Evolutionary conservation across 2,113 vertebrate genomes (phyloP).

Genomic region (Sphyrna mokarran): DNA sequence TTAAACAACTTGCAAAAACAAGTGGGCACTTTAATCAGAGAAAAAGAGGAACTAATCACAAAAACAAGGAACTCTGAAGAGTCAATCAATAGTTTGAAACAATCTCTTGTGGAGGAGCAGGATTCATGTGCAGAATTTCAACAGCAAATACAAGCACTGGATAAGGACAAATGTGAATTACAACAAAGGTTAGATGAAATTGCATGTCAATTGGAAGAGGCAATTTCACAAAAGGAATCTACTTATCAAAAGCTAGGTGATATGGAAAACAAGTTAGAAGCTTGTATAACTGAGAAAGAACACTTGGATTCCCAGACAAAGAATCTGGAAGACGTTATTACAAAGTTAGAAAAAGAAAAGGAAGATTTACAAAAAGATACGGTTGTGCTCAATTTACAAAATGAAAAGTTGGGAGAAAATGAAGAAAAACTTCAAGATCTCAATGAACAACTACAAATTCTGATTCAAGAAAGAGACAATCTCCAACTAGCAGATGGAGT

Average conservation of each 20-base stretch:
- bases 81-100: not conserved
- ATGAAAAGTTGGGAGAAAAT: not conserved
- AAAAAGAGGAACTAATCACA: slow-evolving; percentile 53
- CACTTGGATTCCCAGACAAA: slow-evolving; percentile 48
- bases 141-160: slow-evolving; percentile 10
- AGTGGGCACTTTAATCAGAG: slow-evolving; percentile 48
- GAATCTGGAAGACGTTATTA: slow-evolving; percentile 54
- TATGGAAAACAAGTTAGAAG: slow-evolving; percentile 51
- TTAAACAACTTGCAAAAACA: slow-evolving; percentile 52
- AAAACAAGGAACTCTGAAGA: not conserved
- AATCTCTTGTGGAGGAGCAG: not conserved
- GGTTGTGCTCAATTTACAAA: slow-evolving; percentile 3
- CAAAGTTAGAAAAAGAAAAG: slow-evolving; percentile 53
- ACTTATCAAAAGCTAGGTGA: slow-evolving; percentile 53
- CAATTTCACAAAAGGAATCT: not conserved
- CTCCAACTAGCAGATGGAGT: slow-evolving; percentile 50
- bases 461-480: slow-evolving; percentile 51
- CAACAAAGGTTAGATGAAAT: slow-evolving; percentile 21
- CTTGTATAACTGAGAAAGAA: slow-evolving; percentile 55
- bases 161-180: slow-evolving; percentile 1
- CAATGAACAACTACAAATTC: slow-evolving; percentile 50
- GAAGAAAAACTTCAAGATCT: slow-evolving; percentile 43
- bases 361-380: slow-evolving; percentile 38
- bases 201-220: not conserved
- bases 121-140: not conserved